Evolutionary conservation across 2,113 vertebrate species (phyloP), one percentile per base, ranked within the genome.

Genomic region (Ciconia maguari): DNA sequence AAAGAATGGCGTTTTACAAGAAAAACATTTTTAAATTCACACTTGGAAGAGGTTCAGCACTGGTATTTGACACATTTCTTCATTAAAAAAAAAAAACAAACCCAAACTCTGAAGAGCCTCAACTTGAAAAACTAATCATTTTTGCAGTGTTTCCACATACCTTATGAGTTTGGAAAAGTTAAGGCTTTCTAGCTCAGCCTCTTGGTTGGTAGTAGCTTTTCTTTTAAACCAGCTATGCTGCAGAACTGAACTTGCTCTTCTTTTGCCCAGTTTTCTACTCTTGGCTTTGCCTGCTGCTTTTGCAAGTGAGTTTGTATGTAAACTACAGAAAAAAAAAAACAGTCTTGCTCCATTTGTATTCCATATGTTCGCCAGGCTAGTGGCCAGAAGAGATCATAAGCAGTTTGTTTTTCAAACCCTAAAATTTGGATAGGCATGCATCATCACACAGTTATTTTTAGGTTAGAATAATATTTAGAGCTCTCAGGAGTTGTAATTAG

Each of bases 301-400:
- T 8, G 11, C 65, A 65, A 61, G 24, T 57, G 36, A 72, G 65
- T 48, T 85, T 91, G n/a, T 80, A 36, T 83, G 58, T 46, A 95
- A 96, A 94, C 27, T 71, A 93, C 27, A 83, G 9, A 60, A 65
- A 70, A 75, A 84, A 65, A 29, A 0, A 22, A 3, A 3, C 10
- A 46, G 0, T 66, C 82, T 58, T 77, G 34, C 42, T 80, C n/a
- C 36, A 58, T 94, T 94, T 88, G 42, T 81, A 78, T 93, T 93
- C 64, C 58, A 49, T 83, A 64, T 55, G 82, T 83, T 95, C 93
- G 58, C 60, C 71, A 96, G 76, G 38, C 55, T 83, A 51, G 51
- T 92, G 79, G 83, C 75, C 71, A 90, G 66, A 86, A 90, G 41
- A 94, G 58, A 96, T 85, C 89, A 91, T 13, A 49, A 90, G 46